A percentile compares a stretch with the other conserved stretches of the same genome.
Conservation (phyloP, 37 sponge, comb jelly and placozoan genomes). For the Petrosia ficiformis region DNA sequence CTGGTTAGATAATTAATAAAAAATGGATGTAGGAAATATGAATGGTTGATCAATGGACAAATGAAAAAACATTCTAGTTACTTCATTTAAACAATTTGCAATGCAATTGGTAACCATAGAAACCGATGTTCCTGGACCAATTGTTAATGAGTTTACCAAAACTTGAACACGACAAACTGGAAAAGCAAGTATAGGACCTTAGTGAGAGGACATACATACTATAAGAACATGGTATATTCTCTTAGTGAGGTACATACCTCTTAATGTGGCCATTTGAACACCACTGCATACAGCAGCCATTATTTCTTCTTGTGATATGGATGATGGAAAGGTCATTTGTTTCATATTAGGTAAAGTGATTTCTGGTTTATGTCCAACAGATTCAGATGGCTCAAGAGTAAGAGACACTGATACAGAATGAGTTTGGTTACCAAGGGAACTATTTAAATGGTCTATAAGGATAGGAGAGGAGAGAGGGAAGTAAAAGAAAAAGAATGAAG, state of each 20-base stretch:
- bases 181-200: conserved; percentile 67
- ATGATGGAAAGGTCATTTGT: background rate
- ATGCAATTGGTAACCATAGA: conserved; percentile 48
- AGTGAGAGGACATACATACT: background rate
- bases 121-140: conserved; percentile 24
- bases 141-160: conserved; percentile 17
- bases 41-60: too few relatives aligned
- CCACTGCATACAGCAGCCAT: conserved; percentile 25
- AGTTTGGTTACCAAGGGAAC: conserved; percentile 27
- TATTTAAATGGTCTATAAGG: conserved; percentile 24
- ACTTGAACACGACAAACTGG: conserved; percentile 49
- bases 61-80: background rate
- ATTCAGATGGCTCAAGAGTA: conserved; percentile 15
- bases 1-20: too few relatives aligned
- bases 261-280: conserved; percentile 31
- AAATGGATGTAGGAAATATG: too few relatives aligned
- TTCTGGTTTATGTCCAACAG: background rate
- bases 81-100: conserved; percentile 39
- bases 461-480: too few relatives aligned
- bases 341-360: background rate
- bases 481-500: too few relatives aligned
- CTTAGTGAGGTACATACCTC: conserved; percentile 24
- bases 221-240: background rate
- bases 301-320: conserved; percentile 15
- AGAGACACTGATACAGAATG: conserved; percentile 25